These are phyloP conservation scores for Drosophila pseudoobscura DNA, from an alignment of 1,140 invertebrate species.

Conservation along the genomic window DNA sequence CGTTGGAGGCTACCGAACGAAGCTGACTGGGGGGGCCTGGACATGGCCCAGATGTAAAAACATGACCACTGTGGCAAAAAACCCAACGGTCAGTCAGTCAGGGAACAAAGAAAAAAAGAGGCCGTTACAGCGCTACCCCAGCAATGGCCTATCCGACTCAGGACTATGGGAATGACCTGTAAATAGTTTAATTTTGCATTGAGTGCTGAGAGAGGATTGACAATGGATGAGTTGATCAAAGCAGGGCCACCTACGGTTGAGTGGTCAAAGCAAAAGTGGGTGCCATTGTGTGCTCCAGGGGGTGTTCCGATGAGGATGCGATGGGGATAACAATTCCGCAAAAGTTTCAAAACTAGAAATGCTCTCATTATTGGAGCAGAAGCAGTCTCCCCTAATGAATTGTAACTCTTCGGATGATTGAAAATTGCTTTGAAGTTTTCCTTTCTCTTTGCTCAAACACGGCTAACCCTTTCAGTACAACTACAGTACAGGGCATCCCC, in stretches of 20 bases:
- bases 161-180: conserved; percentile 35
- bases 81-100: conserved; percentile 64
- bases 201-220: neutral
- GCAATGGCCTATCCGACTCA: conserved; percentile 16
- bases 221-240: conserved; percentile 25
- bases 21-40: conserved; percentile 58
- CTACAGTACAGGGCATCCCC: conserved; percentile 13
- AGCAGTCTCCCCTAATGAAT: too few species aligned
- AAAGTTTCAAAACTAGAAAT: too few species aligned
- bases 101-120: conserved; percentile 35
- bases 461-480: conserved; percentile 6
- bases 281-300: neutral
- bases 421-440: neutral
- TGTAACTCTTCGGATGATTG: too few species aligned
- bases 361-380: too few species aligned
- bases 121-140: neutral
- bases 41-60: conserved; percentile 81
- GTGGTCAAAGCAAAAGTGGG: conserved; percentile 16
- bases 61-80: conserved; percentile 79
- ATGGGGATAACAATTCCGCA: too few species aligned
- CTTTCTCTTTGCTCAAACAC: neutral
- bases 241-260: conserved; percentile 31
- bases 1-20: conserved; percentile 64
- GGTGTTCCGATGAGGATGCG: neutral
- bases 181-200: conserved; percentile 29